Evolutionary conservation across 2,113 vertebrate species (phyloP).

Genomic region (Cnemophilus loriae): DNA sequence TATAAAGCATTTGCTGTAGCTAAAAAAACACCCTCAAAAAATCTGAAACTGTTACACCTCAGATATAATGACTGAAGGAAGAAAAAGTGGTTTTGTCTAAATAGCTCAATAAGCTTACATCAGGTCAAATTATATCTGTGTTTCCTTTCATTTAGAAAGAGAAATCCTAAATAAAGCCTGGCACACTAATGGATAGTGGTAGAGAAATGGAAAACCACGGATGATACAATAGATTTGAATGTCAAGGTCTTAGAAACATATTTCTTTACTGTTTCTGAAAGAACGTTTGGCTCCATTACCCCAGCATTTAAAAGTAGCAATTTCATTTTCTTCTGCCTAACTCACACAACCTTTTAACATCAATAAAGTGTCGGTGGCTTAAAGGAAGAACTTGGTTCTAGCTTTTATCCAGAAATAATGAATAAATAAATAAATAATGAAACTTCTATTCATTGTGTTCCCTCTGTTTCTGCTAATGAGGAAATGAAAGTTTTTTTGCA

Average conservation of each 20-base stretch:
- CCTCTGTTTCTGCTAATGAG: constrained; percentile 19
- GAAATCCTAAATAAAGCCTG: not conserved
- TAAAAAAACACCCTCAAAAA: not conserved
- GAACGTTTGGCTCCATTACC: not conserved
- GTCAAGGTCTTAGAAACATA: not conserved
- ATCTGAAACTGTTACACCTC: not conserved
- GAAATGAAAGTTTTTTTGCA: not conserved
- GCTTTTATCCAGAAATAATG: not conserved
- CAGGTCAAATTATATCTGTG: not conserved
- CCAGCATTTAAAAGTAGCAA: not conserved
- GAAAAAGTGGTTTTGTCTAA: not conserved
- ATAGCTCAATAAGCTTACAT: not conserved
- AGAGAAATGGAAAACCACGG: not conserved
- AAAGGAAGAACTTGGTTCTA: not conserved
- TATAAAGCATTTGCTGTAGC: not conserved
- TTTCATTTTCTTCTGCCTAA: not conserved
- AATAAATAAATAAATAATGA: not conserved
- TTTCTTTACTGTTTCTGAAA: constrained; percentile 17
- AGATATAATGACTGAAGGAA: not conserved
- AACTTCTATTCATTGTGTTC: not conserved
- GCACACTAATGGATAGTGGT: not conserved
- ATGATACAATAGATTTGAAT: not conserved
- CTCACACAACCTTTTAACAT: not conserved
- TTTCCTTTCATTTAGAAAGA: not conserved
- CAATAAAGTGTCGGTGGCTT: not conserved